Conservation (phyloP, 2,888 invertebrate genomes). For the Lasioglossum zephyrum region DNA sequence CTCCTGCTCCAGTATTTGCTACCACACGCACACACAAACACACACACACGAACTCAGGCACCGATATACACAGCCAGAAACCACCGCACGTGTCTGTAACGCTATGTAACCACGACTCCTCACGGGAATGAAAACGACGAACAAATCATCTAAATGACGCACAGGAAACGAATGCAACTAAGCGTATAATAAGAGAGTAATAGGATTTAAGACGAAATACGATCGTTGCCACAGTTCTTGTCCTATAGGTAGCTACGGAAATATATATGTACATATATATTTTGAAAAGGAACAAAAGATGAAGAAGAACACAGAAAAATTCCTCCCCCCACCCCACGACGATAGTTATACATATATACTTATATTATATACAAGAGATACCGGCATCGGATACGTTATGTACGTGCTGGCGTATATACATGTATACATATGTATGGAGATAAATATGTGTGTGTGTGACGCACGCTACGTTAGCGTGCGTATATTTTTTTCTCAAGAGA, state of each 20-base stretch:
- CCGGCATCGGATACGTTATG: slow-evolving; percentile 48
- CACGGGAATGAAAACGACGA: slow-evolving; percentile 18
- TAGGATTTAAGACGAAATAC: slow-evolving; percentile 48
- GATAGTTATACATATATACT: slow-evolving; percentile 62
- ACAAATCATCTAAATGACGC: slow-evolving; percentile 39
- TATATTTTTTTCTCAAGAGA: slow-evolving; percentile 68
- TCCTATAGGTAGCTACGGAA: slow-evolving; percentile 64
- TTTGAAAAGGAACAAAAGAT: slow-evolving; percentile 55
- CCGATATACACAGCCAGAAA: not conserved
- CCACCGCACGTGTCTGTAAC: slow-evolving; percentile 35
- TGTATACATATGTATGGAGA: slow-evolving; percentile 40
- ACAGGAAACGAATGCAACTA: slow-evolving; percentile 61
- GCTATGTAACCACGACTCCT: slow-evolving; percentile 28
- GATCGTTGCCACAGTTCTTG: slow-evolving; percentile 64
- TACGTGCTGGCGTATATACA: slow-evolving; percentile 14
- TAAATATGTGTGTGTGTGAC: slow-evolving; percentile 53
- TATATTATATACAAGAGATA: slow-evolving; percentile 59
- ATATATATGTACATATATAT: slow-evolving; percentile 65
- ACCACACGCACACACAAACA: not conserved
- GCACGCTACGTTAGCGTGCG: slow-evolving; percentile 45
- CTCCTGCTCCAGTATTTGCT: slow-evolving; percentile 35
- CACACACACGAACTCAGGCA: not conserved
- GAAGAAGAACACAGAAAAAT: slow-evolving; percentile 34
- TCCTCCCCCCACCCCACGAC: slow-evolving; percentile 39
- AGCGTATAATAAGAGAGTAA: slow-evolving; percentile 44